phyloP scores from a whole-genome alignment of 1,140 invertebrate species.

The Cotesia glomerata region DNA sequence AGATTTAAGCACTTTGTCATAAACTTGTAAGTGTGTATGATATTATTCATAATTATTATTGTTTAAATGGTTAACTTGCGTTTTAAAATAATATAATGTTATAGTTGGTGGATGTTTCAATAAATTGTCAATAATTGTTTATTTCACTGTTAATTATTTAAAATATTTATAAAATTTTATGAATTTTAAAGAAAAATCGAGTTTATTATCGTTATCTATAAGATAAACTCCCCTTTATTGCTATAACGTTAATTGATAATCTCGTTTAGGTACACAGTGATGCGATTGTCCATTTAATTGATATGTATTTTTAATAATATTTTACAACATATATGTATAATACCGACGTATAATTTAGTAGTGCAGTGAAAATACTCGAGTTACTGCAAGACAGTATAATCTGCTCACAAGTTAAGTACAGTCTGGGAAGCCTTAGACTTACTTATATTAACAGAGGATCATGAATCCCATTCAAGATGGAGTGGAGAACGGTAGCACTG shows the following conservation, averaged over 20 bases:
- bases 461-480: conserved; percentile 49
- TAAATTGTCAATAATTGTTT: conserved; percentile 27
- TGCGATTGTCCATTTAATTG: no score
- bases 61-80: conserved; percentile 9
- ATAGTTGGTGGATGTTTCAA: conserved; percentile 32
- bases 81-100: conserved; percentile 22
- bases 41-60: conserved; percentile 13
- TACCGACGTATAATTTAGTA: conserved; percentile 33
- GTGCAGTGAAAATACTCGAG: conserved; percentile 23
- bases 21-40: not conserved
- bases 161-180: no score
- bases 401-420: not conserved
- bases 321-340: not conserved
- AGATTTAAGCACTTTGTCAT: not conserved
- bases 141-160: not conserved
- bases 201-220: no score
- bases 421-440: not conserved
- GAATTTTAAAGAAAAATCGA: no score
- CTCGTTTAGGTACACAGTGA: no score
- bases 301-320: no score
- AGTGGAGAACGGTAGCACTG: conserved; percentile 55
- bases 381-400: conserved; percentile 4
- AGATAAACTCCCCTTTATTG: no score
- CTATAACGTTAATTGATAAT: no score
- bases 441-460: conserved; percentile 17